Evolutionary conservation across 2,113 vertebrate species (phyloP).

Genomic region (Tylochromis polylepis): DNA sequence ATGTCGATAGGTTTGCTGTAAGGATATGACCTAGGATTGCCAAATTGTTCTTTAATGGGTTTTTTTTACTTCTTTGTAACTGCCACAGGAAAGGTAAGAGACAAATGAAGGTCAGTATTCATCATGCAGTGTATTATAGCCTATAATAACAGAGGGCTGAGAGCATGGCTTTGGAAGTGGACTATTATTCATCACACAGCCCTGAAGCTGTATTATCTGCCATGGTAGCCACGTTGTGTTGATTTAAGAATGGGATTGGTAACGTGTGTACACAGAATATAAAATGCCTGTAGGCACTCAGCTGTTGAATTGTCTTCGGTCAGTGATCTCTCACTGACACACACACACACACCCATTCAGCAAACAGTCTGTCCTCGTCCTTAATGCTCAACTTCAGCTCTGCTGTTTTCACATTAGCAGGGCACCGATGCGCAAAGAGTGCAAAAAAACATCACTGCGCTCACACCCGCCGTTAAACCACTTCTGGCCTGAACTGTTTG

Average conservation of each 20-base stretch:
- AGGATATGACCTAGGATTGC: not conserved
- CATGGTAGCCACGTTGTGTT: not conserved
- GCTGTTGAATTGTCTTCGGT: constrained; percentile 14
- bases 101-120: not conserved
- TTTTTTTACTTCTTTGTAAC: not conserved
- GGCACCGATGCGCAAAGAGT: not conserved
- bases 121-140: not conserved
- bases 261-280: not conserved
- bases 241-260: constrained; percentile 4
- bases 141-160: not conserved
- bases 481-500: not conserved
- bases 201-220: not conserved
- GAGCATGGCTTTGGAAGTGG: not conserved
- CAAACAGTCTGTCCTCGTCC: not conserved
- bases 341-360: not conserved
- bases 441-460: not conserved
- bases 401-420: not conserved
- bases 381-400: not conserved
- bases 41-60: not conserved
- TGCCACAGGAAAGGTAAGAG: not conserved
- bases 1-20: not conserved
- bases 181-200: constrained; percentile 7
- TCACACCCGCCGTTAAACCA: not conserved
- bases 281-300: constrained; percentile 15
- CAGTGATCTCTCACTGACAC: not conserved